phyloP scores from a whole-genome alignment of 2,888 invertebrate species.

The Darwinula stevensoni region DNA sequence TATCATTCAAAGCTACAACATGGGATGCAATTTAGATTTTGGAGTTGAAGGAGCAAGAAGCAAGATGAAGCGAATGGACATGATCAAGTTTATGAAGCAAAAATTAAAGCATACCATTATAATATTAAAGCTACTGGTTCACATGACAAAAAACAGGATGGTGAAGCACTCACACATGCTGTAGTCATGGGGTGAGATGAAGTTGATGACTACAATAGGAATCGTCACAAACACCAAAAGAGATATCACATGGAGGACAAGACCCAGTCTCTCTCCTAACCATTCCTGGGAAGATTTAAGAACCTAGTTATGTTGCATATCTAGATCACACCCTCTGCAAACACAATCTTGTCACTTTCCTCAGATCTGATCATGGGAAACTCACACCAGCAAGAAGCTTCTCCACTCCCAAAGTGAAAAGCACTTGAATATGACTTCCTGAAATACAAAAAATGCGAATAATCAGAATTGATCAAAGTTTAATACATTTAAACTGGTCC shows the following conservation, averaged over 20 bases:
- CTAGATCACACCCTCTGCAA: not conserved
- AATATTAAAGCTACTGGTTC: not conserved
- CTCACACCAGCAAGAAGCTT: not conserved
- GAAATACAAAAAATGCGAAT: too few species aligned
- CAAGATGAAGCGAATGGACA: too few species aligned
- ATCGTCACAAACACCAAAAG: slow-evolving; percentile 39
- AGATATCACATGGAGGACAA: slow-evolving; percentile 40
- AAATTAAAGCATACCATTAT: not conserved
- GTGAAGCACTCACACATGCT: too few species aligned
- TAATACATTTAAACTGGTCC: too few species aligned
- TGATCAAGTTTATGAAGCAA: too few species aligned
- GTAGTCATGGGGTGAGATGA: too few species aligned
- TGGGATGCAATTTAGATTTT: too few species aligned
- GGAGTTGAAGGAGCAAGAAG: too few species aligned
- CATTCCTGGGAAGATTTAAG: too few species aligned
- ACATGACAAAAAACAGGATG: not conserved
- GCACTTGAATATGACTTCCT: not conserved
- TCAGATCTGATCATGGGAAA: not conserved
- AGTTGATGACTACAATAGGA: slow-evolving; percentile 37
- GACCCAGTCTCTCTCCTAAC: slow-evolving; percentile 25
- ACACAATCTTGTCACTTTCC: not conserved
- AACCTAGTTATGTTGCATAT: too few species aligned
- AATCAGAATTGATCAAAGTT: too few species aligned
- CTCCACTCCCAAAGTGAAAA: not conserved
- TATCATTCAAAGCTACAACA: too few species aligned